phyloP scores from a whole-genome alignment of 1,140 invertebrate genomes.

The Onthophagus taurus region DNA sequence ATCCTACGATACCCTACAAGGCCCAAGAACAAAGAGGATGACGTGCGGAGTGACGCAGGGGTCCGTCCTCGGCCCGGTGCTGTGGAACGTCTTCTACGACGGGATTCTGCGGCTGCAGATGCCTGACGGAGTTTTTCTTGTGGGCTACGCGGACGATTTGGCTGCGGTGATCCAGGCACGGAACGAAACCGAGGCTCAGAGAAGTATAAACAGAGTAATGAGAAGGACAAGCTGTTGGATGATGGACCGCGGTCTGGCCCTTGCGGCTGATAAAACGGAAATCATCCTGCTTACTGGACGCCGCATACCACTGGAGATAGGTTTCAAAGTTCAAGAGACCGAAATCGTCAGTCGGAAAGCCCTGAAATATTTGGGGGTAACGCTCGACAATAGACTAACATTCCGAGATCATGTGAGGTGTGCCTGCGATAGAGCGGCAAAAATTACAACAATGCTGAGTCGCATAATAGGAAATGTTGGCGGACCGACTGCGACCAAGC shows the following conservation, averaged over 20 bases:
- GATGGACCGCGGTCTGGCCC: background rate
- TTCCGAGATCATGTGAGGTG: background rate
- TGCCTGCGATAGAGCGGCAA: background rate
- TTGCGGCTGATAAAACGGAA: background rate
- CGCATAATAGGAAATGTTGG: background rate
- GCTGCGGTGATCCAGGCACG: constrained; percentile 16
- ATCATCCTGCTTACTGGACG: background rate
- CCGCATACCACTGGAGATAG: background rate
- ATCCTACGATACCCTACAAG: constrained; percentile 7
- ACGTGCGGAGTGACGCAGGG: constrained; percentile 26
- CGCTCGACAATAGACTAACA: background rate
- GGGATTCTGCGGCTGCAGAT: constrained; percentile 17
- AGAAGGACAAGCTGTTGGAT: background rate
- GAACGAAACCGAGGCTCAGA: background rate
- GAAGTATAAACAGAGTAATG: background rate
- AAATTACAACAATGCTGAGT: background rate
- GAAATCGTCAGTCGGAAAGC: background rate
- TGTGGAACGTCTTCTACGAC: constrained; percentile 33
- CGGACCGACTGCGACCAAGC: background rate
- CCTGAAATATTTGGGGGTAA: constrained; percentile 5
- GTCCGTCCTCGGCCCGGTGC: constrained; percentile 26
- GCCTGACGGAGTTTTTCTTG: constrained; percentile 13
- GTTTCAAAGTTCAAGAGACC: background rate
- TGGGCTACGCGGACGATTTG: constrained; percentile 31
- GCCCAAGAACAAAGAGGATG: background rate